Evolutionary conservation across 2,888 invertebrate genomes (phyloP).

Genomic region (Brachypterus glaber): DNA sequence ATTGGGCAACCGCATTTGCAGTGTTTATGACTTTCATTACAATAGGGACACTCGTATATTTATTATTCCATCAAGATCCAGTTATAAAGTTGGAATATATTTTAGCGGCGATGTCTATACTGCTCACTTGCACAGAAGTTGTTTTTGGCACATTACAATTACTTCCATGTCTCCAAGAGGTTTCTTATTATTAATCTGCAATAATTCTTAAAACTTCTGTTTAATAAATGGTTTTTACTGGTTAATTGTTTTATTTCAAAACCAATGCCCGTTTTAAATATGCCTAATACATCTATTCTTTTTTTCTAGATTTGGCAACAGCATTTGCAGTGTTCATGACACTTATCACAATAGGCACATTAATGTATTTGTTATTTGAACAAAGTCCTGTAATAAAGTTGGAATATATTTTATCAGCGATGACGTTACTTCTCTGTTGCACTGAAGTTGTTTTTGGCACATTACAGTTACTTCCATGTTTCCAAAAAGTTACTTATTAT

Average conservation of each 20-base stretch:
- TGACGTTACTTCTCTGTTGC: conserved; percentile 24
- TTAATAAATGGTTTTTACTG: too few species aligned
- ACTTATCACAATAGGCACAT: conserved; percentile 23
- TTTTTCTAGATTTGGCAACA: conserved; percentile 27
- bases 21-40: conserved; percentile 27
- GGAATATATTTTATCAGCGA: conserved; percentile 27
- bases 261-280: too few species aligned
- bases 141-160: conserved; percentile 27
- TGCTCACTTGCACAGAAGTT: conserved; percentile 27
- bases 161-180: conserved; percentile 26
- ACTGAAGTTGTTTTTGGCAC: conserved; percentile 29
- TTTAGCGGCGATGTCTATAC: conserved; percentile 24
- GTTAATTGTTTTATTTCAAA: too few species aligned
- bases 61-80: conserved; percentile 27
- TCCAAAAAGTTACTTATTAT: too few species aligned
- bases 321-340: conserved; percentile 28
- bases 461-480: conserved; percentile 27
- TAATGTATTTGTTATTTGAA: conserved; percentile 27
- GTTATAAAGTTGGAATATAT: conserved; percentile 30
- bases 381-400: conserved; percentile 28
- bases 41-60: conserved; percentile 24
- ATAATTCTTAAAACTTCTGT: too few species aligned
- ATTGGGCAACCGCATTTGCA: conserved; percentile 25
- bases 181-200: too few species aligned
- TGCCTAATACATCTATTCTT: too few species aligned